These are phyloP conservation scores for Vulpes lagopus DNA, from an alignment of 2,113 vertebrate species.

Conservation along the genomic window DNA sequence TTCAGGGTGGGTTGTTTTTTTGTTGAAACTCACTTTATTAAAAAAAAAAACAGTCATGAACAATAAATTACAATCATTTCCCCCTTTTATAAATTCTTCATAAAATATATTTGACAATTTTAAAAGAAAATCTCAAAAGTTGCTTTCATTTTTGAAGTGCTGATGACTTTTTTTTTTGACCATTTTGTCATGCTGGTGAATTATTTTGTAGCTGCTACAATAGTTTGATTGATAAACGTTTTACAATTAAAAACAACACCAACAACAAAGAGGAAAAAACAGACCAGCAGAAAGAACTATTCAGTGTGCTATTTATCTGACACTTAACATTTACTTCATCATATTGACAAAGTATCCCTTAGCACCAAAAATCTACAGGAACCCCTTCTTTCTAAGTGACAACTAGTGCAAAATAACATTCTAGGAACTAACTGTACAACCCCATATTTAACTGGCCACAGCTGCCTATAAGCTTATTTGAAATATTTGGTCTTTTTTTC, in stretches of 20 bases:
- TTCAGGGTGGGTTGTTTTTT: conserved; percentile 7
- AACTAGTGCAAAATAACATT: conserved; percentile 88
- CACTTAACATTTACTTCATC: conserved; percentile 81
- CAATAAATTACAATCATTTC: conserved; percentile 91
- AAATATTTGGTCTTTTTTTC: conserved; percentile 70
- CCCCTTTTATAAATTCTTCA: conserved; percentile 88
- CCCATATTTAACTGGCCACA: conserved; percentile 63
- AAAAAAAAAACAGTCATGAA: conserved; percentile 83
- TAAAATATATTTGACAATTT: conserved; percentile 90
- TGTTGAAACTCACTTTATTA: conserved; percentile 89
- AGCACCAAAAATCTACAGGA: conserved; percentile 88
- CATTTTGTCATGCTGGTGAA: conserved; percentile 88
- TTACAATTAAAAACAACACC: conserved; percentile 82
- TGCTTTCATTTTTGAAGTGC: conserved; percentile 85
- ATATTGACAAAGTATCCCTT: conserved; percentile 83
- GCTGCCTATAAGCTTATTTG: conserved; percentile 74
- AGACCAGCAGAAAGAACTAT: conserved; percentile 83
- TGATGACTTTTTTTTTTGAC: conserved; percentile 84
- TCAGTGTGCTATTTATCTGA: conserved; percentile 82
- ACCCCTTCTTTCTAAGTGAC: conserved; percentile 86
- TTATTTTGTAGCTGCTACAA: conserved; percentile 87
- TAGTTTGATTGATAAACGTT: conserved; percentile 81
- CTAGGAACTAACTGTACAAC: conserved; percentile 82
- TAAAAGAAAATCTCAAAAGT: conserved; percentile 84
- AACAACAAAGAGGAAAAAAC: conserved; percentile 74